Percentiles rank a stretch among this genome's conserved stretches.
Conservation (phyloP, 2,888 invertebrate species). For the Hecatera dysodea region DNA sequence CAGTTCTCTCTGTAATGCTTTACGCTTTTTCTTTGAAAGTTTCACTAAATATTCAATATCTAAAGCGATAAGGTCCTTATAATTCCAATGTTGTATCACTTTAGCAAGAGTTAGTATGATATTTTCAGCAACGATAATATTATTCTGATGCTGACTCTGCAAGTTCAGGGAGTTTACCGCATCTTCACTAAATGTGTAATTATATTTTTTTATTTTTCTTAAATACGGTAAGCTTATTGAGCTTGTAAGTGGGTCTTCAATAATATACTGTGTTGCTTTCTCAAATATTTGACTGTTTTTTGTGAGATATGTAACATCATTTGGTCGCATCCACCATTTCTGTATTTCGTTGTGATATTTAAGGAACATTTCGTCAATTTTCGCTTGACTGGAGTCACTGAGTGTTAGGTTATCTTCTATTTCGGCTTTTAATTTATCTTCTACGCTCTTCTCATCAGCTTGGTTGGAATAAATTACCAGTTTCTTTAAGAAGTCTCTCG, state of each 20-base stretch:
- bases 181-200: neutral
- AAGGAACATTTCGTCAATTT: slow-evolving; percentile 3
- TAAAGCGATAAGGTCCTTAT: neutral
- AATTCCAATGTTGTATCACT: neutral
- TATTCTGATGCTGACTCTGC: neutral
- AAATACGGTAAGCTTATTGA: neutral
- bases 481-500: slow-evolving; percentile 2
- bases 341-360: slow-evolving; percentile 9
- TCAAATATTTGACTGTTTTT: neutral
- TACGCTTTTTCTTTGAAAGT: neutral
- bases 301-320: neutral
- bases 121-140: neutral
- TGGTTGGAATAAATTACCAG: neutral
- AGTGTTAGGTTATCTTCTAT: neutral
- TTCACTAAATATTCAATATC: neutral
- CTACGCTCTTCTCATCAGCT: neutral
- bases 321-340: neutral
- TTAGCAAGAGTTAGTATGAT: neutral
- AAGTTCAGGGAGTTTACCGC: neutral
- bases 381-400: neutral
- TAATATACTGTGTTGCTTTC: neutral
- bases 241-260: neutral
- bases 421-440: neutral
- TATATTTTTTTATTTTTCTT: neutral
- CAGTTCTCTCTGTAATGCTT: neutral